Evolutionary conservation across 1,140 invertebrate genomes (phyloP), one percentile per base, ranked within the genome.

Genomic region (Idris sp.): DNA sequence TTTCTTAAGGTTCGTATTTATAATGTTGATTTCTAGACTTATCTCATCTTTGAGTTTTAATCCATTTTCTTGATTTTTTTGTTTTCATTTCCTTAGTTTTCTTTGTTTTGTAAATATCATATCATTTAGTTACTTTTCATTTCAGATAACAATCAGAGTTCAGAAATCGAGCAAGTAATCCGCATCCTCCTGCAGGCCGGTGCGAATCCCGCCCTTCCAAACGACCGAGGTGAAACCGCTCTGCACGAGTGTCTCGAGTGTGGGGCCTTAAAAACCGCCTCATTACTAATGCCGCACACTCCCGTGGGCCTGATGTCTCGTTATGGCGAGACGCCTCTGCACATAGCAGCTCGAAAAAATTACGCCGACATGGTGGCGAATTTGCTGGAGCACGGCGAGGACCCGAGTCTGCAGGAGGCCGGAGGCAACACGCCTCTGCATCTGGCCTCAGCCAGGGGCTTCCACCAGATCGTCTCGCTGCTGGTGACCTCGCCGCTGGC

Each of bases 221-320:
- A 90, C 53, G 85, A 83, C 10, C 76, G 86, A 14, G 88, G 88
- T 3, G 84, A 88, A 44, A 90, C 87, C 10, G 85, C 89, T 8
- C 46, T 88, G 6, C 86, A 88, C 61, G 85, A 91, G 65, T 89
- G 89, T 67, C 87, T 91, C 4, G 89, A 91, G 67, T 81, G 83
- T 30, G 80, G 81, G 26, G 79, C 79, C 1, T 76, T 83, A 26
- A 84, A 84, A 41, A 83, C 80, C 6, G 81, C 82, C 4, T 36
- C 75, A 26, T 46, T 86, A 4, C 49, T 88, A 10, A 73, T 84
- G 41, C 54, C 78, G 0, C 75, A 79, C 15, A 85, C 85, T 0
- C 82, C 82, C 8, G 43, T 80, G 0, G 76, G 79, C 33, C 73
- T 82, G 26, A 74, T 62, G 15, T 88, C 84, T 1, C 81, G 79